Evolutionary conservation across 1,140 invertebrate species (phyloP), one percentile per base, ranked within the genome.

Genomic region (Atta cephalotes): DNA sequence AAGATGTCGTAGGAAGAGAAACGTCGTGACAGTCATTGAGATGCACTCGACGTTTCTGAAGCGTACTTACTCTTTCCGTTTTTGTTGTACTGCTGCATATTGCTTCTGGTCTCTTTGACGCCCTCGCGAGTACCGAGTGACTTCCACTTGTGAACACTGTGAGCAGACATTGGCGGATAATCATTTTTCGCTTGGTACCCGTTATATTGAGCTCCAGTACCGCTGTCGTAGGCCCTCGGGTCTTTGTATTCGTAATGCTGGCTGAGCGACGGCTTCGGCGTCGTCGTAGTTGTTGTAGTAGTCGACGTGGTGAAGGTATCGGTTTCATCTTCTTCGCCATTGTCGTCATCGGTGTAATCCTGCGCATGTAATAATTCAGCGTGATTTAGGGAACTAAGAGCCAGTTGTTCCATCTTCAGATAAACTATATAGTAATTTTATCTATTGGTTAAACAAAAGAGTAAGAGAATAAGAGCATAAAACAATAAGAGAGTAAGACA

Each of bases 111-210:
- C 70, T 94, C 92, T 82, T 92, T 93, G 70, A 94, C 93, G 85
- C 91, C 87, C 62, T 94, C 93, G 77, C 92, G 91, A 66, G 92
- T 94, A 4, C 94, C 93, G 49, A 95, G 93, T 16, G 91, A 88
- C 74, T 94, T 91, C 94, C 94, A 95, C 90, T 94, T 95, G 87
- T 92, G 91, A 3, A 81, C 85, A 68, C 94, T 95, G 85, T 94
- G 90, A 21, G 91, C 87, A 18, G 94, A 94, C 94, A 95, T 94
- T 14, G 94, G 80, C 12, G 93, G 93, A 58, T 95, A 95, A 9
- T 94, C 94, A 71, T 88, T 92, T 82, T 87, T 93, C 53, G 89
- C 86, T 72, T 94, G 91, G 74, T 94, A 93, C 1, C 91, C 92
- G 76, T 92, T 94, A 53, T 93, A 93, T 25, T 93, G 92, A 3